These are phyloP conservation scores for Zoanthus sociatus DNA, from an alignment of 92 coral and sea anemone species.

Conservation along the genomic window DNA sequence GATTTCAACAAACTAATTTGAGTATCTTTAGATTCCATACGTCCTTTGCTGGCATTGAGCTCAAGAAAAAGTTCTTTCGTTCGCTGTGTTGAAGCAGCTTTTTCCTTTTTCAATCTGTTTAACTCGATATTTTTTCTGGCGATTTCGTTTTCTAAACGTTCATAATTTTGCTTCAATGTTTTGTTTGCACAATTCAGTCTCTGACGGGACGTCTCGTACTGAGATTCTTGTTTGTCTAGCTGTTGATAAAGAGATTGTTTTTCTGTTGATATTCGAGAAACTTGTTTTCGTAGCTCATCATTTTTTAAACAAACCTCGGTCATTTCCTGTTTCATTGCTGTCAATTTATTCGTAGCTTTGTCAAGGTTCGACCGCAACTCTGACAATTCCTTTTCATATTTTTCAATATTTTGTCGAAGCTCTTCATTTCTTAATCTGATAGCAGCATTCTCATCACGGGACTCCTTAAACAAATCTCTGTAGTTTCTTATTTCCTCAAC, in stretches of 20 bases:
- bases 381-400: neutral
- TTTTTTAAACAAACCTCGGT: neutral
- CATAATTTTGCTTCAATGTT: slow-evolving; percentile 32
- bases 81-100: neutral
- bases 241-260: slow-evolving; percentile 11
- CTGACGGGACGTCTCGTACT: slow-evolving; percentile 1
- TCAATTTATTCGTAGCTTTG: neutral
- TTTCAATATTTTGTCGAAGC: neutral
- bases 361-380: neutral
- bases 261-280: slow-evolving; percentile 7
- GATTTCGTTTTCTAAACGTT: neutral
- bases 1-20: slow-evolving; percentile 30
- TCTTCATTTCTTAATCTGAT: slow-evolving; percentile 12
- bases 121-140: neutral
- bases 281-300: neutral
- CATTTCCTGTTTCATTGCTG: slow-evolving; percentile 11
- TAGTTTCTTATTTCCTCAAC: slow-evolving; percentile 30
- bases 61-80: slow-evolving; percentile 20
- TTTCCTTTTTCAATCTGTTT: neutral
- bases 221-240: neutral
- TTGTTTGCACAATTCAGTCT: neutral
- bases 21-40: slow-evolving; percentile 34
- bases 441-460: slow-evolving; percentile 39
- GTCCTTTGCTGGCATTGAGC: slow-evolving; percentile 37
- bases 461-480: slow-evolving; percentile 29